These are phyloP conservation scores for Sipha maydis DNA, from an alignment of 2,888 invertebrate species.

Conservation along the genomic window DNA sequence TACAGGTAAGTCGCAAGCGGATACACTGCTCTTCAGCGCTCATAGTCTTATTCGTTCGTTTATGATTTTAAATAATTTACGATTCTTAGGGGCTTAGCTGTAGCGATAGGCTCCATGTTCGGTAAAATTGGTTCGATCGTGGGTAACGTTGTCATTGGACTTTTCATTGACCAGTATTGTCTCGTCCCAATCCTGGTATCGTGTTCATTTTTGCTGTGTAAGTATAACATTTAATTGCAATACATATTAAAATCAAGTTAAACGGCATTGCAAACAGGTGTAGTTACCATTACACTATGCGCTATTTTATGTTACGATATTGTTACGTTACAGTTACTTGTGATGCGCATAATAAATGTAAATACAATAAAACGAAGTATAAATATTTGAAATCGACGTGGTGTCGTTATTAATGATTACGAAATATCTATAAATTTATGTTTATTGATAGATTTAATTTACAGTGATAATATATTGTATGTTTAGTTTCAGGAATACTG, in stretches of 20 bases:
- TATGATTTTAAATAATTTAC: background rate
- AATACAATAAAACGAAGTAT: no score
- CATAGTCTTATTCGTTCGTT: background rate
- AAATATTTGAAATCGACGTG: no score
- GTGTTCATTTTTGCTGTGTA: conserved; percentile 36
- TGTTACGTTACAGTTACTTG: no score
- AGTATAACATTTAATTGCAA: no score
- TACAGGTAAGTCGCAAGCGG: conserved; percentile 72
- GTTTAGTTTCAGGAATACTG: background rate
- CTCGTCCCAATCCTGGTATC: conserved; percentile 43
- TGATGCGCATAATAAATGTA: no score
- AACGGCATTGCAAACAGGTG: no score
- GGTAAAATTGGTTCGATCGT: conserved; percentile 39
- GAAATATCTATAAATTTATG: background rate
- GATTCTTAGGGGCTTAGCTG: conserved; percentile 22
- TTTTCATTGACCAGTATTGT: conserved; percentile 41
- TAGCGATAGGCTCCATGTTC: conserved; percentile 28
- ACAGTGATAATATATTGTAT: background rate
- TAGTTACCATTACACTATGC: no score
- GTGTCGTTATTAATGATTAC: no score
- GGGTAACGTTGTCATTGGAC: conserved; percentile 38
- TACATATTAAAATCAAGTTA: no score
- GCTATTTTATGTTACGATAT: no score
- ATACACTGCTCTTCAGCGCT: background rate
- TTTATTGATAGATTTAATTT: background rate